Conservation (phyloP, 2,888 invertebrate species). For the Cryptocheilus praepositus region DNA sequence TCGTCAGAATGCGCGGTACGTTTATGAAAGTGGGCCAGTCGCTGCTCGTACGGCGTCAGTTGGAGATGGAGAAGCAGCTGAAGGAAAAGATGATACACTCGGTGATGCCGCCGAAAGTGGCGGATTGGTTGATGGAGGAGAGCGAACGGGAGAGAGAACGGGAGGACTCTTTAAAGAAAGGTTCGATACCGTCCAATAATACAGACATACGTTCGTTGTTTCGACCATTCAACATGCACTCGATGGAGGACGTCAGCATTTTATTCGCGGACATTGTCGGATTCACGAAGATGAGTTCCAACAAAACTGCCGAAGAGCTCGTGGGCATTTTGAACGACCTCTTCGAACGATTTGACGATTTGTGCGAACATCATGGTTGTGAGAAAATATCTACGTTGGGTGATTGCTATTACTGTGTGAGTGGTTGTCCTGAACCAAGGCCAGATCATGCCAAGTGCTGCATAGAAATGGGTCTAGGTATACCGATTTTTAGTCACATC, state of each 20-base stretch:
- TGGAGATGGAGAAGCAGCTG: slow-evolving; percentile 94
- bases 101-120: slow-evolving; percentile 96
- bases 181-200: slow-evolving; percentile 72
- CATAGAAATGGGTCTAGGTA: slow-evolving; percentile 96
- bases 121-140: slow-evolving; percentile 88
- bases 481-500: not conserved
- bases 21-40: slow-evolving; percentile 97
- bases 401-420: slow-evolving; percentile 96
- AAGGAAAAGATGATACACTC: slow-evolving; percentile 99
- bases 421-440: slow-evolving; percentile 95
- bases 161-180: slow-evolving; percentile 75
- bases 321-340: slow-evolving; percentile 96
- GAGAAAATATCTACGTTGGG: slow-evolving; percentile 98
- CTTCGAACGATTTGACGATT: slow-evolving; percentile 95
- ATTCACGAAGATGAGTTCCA: slow-evolving; percentile 97
- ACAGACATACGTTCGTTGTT: slow-evolving; percentile 89
- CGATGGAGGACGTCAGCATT: slow-evolving; percentile 97
- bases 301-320: slow-evolving; percentile 96
- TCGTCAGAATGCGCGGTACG: slow-evolving; percentile 94
- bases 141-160: slow-evolving; percentile 80
- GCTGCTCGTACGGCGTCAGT: slow-evolving; percentile 89
- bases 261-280: slow-evolving; percentile 98
- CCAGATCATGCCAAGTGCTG: slow-evolving; percentile 95
- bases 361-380: slow-evolving; percentile 92
- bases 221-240: slow-evolving; percentile 97